Evolutionary conservation across 2,888 invertebrate species (phyloP), one percentile per base, ranked within the genome.

Genomic region (Aleiodes leptofemur): DNA sequence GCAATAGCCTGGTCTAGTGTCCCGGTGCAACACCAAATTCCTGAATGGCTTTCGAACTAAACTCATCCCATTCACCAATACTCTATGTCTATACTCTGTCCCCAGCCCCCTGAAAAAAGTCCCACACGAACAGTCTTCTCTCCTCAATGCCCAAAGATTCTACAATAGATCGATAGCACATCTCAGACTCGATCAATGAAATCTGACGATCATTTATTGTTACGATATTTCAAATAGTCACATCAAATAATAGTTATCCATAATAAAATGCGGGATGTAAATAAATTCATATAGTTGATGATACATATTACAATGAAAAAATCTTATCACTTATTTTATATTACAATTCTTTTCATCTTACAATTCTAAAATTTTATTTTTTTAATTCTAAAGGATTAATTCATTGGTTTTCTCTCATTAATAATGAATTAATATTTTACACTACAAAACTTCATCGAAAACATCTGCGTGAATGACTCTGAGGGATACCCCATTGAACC

Each of bases 1-100:
- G 51, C 31, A 31, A 69, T 55, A 29, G 53, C 34, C 16, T 14
- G 53, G 31, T 38, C 51, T 31, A 38, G 61, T 38, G 53, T 61
- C 38, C 72, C 55, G 55, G 53, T 72, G 72, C 64, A 81, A 83
- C 84, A 85, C 86, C 84, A 84, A 83, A 86, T 85, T 87, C 83
- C 85, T 85, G 87, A 89, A 89, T 88, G 85, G 86, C 85, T 85
- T 86, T 87, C 86, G 86, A 87, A 86, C 84, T 76, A 69, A 75
- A 74, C 73, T 84, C 73, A 85, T 84, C 85, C 87, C 84, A 85
- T 82, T 81, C 78, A 79, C 82, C 81, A 43, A 4, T 11, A 43
- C 78, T 79, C 77, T 74, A 76, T 61, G 73, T 16, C 29, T 70
- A 16, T 72, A 16, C 13, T 23, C 1, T 23, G n/a, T n/a, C 2